A percentile compares a stretch with the other conserved stretches of the same genome.
Evolutionary conservation across 2,888 invertebrate genomes (phyloP).

Genomic region (Agriopis marginaria): DNA sequence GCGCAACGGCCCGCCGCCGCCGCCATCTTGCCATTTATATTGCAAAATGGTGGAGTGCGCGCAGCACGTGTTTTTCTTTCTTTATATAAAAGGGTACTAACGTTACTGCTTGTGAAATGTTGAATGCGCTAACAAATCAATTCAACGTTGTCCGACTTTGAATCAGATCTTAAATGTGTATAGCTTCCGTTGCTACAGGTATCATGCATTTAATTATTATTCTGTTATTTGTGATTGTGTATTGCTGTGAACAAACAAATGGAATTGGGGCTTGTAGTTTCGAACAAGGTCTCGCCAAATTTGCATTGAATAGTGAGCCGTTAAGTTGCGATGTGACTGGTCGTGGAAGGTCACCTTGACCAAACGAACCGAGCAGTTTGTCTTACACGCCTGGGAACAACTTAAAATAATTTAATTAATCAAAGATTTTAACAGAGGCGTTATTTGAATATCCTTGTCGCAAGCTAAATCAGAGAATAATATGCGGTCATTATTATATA

Average conservation of each 20-base stretch:
- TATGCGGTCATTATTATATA: too few species aligned
- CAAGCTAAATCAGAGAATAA: neutral
- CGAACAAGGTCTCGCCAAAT: conserved; percentile 71
- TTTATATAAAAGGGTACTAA: conserved; percentile 65
- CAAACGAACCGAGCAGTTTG: conserved; percentile 64
- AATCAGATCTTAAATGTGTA: neutral
- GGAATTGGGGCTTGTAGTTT: conserved; percentile 56
- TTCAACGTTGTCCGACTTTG: neutral
- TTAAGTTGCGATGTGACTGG: conserved; percentile 72
- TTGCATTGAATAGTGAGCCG: conserved; percentile 81
- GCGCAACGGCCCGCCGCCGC: conserved; percentile 70
- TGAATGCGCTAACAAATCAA: conserved; percentile 42
- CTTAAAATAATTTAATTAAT: neutral
- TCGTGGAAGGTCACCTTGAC: conserved; percentile 81
- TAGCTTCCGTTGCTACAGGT: neutral
- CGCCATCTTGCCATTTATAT: conserved; percentile 85
- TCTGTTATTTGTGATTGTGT: neutral
- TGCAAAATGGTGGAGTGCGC: conserved; percentile 81
- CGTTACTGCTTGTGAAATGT: conserved; percentile 52
- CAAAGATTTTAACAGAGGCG: neutral
- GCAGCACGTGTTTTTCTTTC: conserved; percentile 77
- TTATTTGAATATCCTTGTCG: neutral
- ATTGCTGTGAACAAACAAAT: conserved; percentile 40
- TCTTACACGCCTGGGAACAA: conserved; percentile 49
- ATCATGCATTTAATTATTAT: neutral